phyloP scores from a whole-genome alignment of 2,888 invertebrate species.

The Aphidoletes aphidimyza region DNA sequence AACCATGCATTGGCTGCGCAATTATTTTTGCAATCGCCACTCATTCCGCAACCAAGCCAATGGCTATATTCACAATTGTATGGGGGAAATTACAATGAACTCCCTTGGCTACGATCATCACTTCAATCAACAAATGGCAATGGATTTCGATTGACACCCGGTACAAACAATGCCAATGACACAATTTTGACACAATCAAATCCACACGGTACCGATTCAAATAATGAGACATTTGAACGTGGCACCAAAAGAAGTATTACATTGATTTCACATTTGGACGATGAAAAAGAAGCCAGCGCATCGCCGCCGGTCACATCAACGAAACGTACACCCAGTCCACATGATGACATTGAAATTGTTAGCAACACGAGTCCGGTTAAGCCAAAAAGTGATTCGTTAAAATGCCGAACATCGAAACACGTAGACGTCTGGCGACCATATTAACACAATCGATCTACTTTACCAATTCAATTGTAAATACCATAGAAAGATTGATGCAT shows the following conservation, averaged over 20 bases:
- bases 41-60: slow-evolving; percentile 80
- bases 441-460: slow-evolving; percentile 62
- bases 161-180: background rate
- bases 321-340: slow-evolving; percentile 70
- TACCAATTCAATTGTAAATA: background rate
- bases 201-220: slow-evolving; percentile 57
- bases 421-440: slow-evolving; percentile 86
- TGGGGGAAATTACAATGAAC: slow-evolving; percentile 72
- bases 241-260: slow-evolving; percentile 64
- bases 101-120: slow-evolving; percentile 73
- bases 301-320: slow-evolving; percentile 67
- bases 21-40: slow-evolving; percentile 78
- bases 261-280: slow-evolving; percentile 64
- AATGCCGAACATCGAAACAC: slow-evolving; percentile 67
- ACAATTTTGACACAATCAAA: slow-evolving; percentile 56
- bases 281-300: slow-evolving; percentile 64
- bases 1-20: slow-evolving; percentile 75
- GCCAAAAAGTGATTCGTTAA: slow-evolving; percentile 60
- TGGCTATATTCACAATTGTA: slow-evolving; percentile 84
- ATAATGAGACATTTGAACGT: slow-evolving; percentile 59
- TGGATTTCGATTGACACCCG: slow-evolving; percentile 59
- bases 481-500: background rate
- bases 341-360: slow-evolving; percentile 59
- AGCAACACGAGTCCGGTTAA: slow-evolving; percentile 59
- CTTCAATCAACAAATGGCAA: slow-evolving; percentile 59